Base-by-base conservation (phyloP, 2,888 invertebrate genomes). In the Venusia cambrica region DNA sequence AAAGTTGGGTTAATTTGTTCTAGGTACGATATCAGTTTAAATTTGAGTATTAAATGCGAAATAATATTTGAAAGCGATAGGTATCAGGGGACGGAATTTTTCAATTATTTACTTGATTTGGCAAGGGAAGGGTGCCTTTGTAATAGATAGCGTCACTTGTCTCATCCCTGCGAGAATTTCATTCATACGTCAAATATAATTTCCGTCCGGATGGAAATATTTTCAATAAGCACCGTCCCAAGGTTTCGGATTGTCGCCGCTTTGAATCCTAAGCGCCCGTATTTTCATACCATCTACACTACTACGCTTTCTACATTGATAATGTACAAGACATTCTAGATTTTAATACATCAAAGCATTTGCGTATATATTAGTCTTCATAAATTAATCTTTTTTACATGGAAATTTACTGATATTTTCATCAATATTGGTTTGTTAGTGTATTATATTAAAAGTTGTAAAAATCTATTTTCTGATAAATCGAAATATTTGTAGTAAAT, bases 121-220 rank as follows among this genome's bases (percentile, higher is more conserved):
- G 46, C 54, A 52, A 40, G 35, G 35, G 35, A 48, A 38, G 45
- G 20, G 24, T 51, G 54, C 48, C 50, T 62, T 55, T 51, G 45
- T 47, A 51, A 64, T 50, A 51, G 56, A 62, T 56, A 45, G 48
- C 44, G 51, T 45, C 47, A 37, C 67, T 68, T 72, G 68, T 73
- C 62, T 68, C 51, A 56, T 58, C 57, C 53, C 41, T 58, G 60
- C 58, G 57, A 63, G 62, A 75, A 71, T 72, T 71, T 71, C 65
- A 72, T 75, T 76, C 68, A 71, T 71, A 73, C 66, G 68, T 69
- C 64, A 67, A 61, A 77, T 70, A 76, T 74, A 72, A 71, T 70
- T 76, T 77, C 73, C 76, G 60, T 48, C 43, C 69, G 65, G 70
- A 68, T 73, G 66, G 71, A 72, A 71, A 77, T 73, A 77, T 80